These are phyloP conservation scores for Girardinichthys multiradiatus DNA, from an alignment of 2,113 vertebrate species.

Conservation along the genomic window DNA sequence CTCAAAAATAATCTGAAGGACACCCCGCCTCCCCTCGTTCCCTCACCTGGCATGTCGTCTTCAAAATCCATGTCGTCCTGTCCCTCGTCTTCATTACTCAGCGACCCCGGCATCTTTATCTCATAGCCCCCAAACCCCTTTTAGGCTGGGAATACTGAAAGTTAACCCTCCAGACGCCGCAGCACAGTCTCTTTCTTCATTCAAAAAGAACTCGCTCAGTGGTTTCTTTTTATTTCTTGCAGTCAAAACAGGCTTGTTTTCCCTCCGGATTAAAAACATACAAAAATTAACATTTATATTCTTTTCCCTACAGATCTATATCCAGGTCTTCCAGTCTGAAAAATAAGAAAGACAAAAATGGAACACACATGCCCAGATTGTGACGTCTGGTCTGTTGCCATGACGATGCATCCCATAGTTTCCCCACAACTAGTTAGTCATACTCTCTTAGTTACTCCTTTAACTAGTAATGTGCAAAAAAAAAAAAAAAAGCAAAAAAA, in stretches of 20 bases:
- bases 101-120: constrained; percentile 86
- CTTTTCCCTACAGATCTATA: constrained; percentile 75
- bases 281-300: constrained; percentile 25
- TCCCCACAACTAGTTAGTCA: constrained; percentile 84
- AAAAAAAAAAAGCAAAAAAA: background rate
- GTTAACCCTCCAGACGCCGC: constrained; percentile 82
- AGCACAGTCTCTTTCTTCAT: constrained; percentile 64
- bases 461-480: constrained; percentile 67
- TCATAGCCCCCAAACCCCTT: constrained; percentile 79
- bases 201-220: constrained; percentile 25
- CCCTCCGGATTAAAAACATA: constrained; percentile 13
- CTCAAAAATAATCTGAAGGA: constrained; percentile 77
- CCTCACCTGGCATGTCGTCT: constrained; percentile 87
- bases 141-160: constrained; percentile 76
- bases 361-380: constrained; percentile 93
- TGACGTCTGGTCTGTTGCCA: constrained; percentile 98
- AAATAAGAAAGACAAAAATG: constrained; percentile 83
- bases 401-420: constrained; percentile 95
- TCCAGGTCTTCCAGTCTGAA: constrained; percentile 84
- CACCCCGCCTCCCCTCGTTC: constrained; percentile 72
- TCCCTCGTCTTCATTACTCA: constrained; percentile 87
- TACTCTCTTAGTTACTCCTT: constrained; percentile 76
- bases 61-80: constrained; percentile 88
- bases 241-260: background rate
- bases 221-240: constrained; percentile 26